Evolutionary conservation across 53 echinoderm and acorn worm genomes (phyloP).

Genomic region (Holothuria scabra): DNA sequence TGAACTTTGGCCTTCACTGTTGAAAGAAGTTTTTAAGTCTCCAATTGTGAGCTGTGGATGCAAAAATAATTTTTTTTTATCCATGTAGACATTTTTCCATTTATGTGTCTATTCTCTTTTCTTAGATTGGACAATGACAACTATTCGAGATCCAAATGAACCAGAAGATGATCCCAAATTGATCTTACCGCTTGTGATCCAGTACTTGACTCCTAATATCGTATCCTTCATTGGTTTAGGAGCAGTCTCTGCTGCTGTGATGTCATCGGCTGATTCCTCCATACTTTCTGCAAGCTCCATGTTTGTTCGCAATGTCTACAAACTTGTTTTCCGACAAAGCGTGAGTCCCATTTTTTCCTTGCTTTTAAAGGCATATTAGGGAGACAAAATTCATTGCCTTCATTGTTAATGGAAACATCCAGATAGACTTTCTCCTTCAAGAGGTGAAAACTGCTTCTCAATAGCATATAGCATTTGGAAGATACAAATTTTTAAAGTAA

Average conservation of each 20-base stretch:
- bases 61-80: no score
- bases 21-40: no score
- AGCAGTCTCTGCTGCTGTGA: conserved; percentile 93
- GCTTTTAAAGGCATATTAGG: no score
- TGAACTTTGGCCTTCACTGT: no score
- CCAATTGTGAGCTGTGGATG: no score
- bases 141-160: conserved; percentile 19
- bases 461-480: no score
- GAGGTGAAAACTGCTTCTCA: no score
- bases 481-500: no score
- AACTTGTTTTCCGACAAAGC: conserved; percentile 82
- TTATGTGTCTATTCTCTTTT: not conserved
- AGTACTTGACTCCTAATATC: conserved; percentile 81
- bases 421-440: no score
- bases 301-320: conserved; percentile 97
- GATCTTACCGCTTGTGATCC: conserved; percentile 89
- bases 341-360: conserved; percentile 49
- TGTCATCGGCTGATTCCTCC: conserved; percentile 98
- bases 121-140: conserved; percentile 74
- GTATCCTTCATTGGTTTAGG: conserved; percentile 94
- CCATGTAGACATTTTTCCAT: not conserved
- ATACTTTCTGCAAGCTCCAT: conserved; percentile 96
- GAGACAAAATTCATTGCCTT: no score
- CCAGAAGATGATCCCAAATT: conserved; percentile 69
- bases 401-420: no score